Conservation (phyloP, 2,888 invertebrate genomes). For the Invenusta paracnida region DNA sequence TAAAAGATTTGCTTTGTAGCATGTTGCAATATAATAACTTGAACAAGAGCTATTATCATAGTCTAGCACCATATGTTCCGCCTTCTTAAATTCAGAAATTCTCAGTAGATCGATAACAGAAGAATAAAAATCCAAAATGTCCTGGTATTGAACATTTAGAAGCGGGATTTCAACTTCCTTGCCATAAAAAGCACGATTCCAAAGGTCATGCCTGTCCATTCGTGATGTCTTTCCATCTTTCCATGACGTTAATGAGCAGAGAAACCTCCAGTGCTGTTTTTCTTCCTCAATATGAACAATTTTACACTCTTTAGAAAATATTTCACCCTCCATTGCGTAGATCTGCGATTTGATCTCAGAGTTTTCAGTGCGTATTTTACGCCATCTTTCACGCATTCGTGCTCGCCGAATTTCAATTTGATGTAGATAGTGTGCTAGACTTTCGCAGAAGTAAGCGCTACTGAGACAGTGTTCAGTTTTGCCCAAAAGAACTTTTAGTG, state of each 20-base stretch:
- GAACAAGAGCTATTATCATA: not conserved
- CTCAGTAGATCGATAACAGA: not conserved
- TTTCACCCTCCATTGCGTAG: not conserved
- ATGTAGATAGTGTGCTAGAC: not conserved
- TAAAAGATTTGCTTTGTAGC: not conserved
- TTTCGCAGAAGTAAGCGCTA: not conserved
- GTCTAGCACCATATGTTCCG: not conserved
- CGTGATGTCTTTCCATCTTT: not conserved
- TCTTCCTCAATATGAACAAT: not conserved
- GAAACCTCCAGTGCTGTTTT: not conserved
- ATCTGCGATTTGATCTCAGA: not conserved
- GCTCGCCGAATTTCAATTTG: not conserved
- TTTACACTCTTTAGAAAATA: not conserved
- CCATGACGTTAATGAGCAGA: not conserved
- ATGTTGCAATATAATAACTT: not conserved
- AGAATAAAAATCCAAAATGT: not conserved
- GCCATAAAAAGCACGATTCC: not conserved
- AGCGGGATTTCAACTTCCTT: not conserved
- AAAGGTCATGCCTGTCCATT: not conserved
- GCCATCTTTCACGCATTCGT: not conserved
- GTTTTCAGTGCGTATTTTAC: not conserved
- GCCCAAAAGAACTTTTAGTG: not conserved
- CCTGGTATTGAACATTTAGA: not conserved
- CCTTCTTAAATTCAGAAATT: not conserved
- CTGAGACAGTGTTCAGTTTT: not conserved